Evolutionary conservation across 2,888 invertebrate genomes (phyloP).

Genomic region (Lysandra bellargus): DNA sequence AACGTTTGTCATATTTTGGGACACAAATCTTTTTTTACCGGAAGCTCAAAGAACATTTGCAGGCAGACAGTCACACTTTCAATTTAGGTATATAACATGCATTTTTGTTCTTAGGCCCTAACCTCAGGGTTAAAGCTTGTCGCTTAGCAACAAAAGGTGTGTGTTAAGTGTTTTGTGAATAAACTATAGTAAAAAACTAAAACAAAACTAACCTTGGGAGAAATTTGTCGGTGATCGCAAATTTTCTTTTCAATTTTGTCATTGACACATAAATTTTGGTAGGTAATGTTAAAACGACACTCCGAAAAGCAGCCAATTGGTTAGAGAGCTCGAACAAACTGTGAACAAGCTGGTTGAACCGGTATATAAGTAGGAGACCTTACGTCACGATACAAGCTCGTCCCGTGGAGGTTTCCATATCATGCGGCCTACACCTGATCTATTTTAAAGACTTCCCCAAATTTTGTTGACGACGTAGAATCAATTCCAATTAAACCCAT

Average conservation of each 20-base stretch:
- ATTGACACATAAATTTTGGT: conserved; percentile 76
- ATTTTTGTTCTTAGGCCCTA: not conserved
- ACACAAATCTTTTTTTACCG: no score
- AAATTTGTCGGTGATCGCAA: conserved; percentile 78
- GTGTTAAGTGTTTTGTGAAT: not conserved
- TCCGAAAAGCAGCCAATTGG: conserved; percentile 59
- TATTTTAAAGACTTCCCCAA: not conserved
- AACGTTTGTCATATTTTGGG: no score
- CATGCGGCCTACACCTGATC: conserved; percentile 16
- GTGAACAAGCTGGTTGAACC: conserved; percentile 46
- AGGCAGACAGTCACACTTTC: no score
- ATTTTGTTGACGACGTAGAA: not conserved
- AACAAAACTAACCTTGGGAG: conserved; percentile 68
- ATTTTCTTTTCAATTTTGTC: conserved; percentile 79
- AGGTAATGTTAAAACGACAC: conserved; percentile 59
- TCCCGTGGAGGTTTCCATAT: conserved; percentile 22
- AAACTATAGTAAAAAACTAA: not conserved
- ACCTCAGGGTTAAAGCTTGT: not conserved
- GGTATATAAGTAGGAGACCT: conserved; percentile 52
- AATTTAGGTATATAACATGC: not conserved
- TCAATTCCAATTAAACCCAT: not conserved
- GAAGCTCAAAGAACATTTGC: no score
- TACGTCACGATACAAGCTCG: conserved; percentile 38
- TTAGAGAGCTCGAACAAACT: conserved; percentile 52
- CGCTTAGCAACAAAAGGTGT: not conserved